Conservation (phyloP, 92 coral and sea anemone species). For the Palythoa grandis region DNA sequence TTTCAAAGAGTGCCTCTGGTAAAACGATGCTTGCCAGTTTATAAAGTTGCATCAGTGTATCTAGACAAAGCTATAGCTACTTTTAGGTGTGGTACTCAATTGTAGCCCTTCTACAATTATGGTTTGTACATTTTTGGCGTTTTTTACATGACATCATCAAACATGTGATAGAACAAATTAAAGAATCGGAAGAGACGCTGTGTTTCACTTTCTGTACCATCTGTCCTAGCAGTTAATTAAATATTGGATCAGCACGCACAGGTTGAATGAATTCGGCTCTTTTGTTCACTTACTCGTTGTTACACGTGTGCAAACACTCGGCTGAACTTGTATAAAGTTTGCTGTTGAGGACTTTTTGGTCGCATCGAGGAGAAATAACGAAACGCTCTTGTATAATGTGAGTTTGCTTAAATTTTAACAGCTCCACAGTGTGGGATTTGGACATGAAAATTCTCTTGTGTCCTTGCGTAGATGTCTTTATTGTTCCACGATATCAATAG, state of each 20-base stretch:
- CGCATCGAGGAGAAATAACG: not conserved
- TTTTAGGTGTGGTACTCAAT: not conserved
- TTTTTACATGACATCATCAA: conserved; percentile 20
- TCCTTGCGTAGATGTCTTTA: not conserved
- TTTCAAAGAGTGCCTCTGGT: not conserved
- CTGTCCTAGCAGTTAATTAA: conserved; percentile 5
- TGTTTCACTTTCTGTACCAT: conserved; percentile 1
- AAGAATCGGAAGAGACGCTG: conserved; percentile 23
- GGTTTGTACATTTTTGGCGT: not conserved
- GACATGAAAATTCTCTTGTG: not conserved
- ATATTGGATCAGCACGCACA: not conserved
- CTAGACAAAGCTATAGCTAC: not conserved
- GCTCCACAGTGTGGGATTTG: not conserved
- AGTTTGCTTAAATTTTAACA: not conserved
- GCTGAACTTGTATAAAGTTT: too few species aligned
- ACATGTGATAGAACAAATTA: not conserved
- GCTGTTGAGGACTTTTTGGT: not conserved
- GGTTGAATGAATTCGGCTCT: not conserved
- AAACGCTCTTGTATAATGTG: not conserved
- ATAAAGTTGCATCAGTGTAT: not conserved
- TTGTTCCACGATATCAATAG: not conserved
- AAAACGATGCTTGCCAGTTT: not conserved
- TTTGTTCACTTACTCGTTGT: conserved; percentile 5
- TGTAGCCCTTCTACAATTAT: not conserved
- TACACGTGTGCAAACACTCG: not conserved